Percentiles rank a stretch among this genome's conserved stretches.
Conservation (phyloP, 2,113 vertebrate species). For the Phodopus roborovskii region DNA sequence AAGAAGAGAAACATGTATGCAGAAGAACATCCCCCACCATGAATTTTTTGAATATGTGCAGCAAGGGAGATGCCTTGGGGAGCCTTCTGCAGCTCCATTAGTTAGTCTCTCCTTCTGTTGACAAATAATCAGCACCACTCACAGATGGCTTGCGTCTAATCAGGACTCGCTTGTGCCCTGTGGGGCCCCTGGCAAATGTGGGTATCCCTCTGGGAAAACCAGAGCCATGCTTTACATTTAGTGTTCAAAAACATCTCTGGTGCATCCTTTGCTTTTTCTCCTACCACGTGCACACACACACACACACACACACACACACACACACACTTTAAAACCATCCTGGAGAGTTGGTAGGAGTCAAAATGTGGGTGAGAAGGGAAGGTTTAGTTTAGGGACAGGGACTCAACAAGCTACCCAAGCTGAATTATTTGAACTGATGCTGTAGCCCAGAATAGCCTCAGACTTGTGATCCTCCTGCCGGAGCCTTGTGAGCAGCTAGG, state of each 20-base stretch:
- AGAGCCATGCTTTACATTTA: constrained; percentile 33
- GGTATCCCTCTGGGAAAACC: constrained; percentile 42
- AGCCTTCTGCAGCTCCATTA: neutral
- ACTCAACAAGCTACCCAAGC: neutral
- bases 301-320: too few relatives aligned
- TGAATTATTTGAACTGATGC: neutral
- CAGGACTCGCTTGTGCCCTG: neutral
- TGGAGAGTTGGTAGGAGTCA: neutral
- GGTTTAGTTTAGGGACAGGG: neutral
- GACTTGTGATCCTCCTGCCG: neutral
- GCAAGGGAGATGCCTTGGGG: neutral
- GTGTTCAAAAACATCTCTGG: constrained; percentile 56
- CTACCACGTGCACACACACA: too few relatives aligned
- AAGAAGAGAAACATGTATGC: too few relatives aligned
- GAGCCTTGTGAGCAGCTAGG: neutral
- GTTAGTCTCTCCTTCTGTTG: constrained; percentile 44
- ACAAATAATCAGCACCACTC: constrained; percentile 51
- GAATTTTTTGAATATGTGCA: neutral
- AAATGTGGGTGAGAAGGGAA: neutral
- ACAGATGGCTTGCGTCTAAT: constrained; percentile 61
- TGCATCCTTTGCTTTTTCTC: neutral
- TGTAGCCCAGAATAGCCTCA: neutral
- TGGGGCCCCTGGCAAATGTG: constrained; percentile 16
- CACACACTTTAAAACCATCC: neutral
- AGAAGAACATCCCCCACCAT: too few relatives aligned